These are phyloP conservation scores for Nephrotoma flavescens DNA, from an alignment of 2,888 invertebrate species.

Conservation along the genomic window DNA sequence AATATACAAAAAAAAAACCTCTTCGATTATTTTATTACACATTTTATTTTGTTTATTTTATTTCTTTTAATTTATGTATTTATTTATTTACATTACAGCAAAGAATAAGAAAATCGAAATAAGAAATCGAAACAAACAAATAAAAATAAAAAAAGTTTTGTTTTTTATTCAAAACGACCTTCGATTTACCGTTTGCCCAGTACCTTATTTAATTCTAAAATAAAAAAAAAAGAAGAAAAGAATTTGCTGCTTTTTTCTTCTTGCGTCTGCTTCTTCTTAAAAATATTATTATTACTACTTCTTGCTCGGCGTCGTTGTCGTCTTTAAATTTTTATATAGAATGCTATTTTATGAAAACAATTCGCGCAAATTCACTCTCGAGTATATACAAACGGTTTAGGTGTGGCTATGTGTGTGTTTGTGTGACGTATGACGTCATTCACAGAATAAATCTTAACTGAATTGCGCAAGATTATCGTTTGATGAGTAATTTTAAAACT, in stretches of 20 bases:
- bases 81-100: background rate
- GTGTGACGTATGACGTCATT: background rate
- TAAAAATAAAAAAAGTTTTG: background rate
- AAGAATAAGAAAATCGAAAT: background rate
- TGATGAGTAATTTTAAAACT: background rate
- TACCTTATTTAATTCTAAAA: slow-evolving; percentile 1
- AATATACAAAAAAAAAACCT: background rate
- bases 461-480: background rate
- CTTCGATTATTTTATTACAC: background rate
- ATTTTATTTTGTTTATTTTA: no score
- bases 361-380: slow-evolving; percentile 1
- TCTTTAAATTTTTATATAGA: background rate
- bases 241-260: background rate
- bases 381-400: background rate
- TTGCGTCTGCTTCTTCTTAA: background rate
- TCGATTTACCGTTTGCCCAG: slow-evolving; percentile 5
- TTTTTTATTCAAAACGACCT: slow-evolving; percentile 4
- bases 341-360: background rate
- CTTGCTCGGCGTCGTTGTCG: background rate
- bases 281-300: no score
- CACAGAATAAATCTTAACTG: background rate
- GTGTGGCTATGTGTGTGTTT: background rate
- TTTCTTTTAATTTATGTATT: background rate
- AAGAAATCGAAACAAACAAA: background rate
- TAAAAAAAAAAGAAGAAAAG: background rate